Evolutionary conservation across 2,113 vertebrate genomes (phyloP).

Genomic region (Gavia stellata): DNA sequence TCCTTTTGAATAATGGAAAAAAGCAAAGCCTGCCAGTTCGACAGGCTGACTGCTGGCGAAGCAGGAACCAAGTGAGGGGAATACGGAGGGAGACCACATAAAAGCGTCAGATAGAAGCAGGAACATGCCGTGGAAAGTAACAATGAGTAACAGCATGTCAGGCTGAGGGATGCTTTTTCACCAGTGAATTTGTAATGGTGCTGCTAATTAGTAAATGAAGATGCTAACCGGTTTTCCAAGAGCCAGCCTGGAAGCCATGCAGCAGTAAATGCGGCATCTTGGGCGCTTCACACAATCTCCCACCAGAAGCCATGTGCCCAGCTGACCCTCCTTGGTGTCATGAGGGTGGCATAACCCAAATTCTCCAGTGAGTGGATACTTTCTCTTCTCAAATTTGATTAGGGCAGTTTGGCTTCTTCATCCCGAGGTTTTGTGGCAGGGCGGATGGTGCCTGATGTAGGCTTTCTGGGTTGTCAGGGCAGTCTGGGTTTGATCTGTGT

Average conservation of each 20-base stretch:
- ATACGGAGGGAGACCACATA: not conserved
- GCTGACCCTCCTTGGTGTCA: not conserved
- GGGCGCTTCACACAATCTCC: not conserved
- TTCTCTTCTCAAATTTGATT: not conserved
- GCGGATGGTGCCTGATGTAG: not conserved
- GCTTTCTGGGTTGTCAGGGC: not conserved
- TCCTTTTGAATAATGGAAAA: not conserved
- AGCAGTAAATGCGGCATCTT: not conserved
- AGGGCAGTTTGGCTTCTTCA: not conserved
- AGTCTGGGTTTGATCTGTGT: not conserved
- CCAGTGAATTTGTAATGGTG: not conserved
- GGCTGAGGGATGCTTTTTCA: not conserved
- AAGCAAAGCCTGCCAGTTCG: not conserved
- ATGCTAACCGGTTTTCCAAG: not conserved
- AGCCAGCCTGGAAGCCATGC: not conserved
- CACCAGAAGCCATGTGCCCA: not conserved
- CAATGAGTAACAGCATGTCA: not conserved
- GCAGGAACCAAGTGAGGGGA: not conserved
- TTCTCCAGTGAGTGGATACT: not conserved
- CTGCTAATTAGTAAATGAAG: not conserved
- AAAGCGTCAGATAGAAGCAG: not conserved
- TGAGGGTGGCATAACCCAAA: not conserved
- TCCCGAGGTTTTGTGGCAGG: not conserved
- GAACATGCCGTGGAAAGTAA: accelerated
- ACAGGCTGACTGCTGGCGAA: not conserved